Base-by-base conservation (phyloP, 2,797 vertebrate species). In the Helarctos malayanus region DNA sequence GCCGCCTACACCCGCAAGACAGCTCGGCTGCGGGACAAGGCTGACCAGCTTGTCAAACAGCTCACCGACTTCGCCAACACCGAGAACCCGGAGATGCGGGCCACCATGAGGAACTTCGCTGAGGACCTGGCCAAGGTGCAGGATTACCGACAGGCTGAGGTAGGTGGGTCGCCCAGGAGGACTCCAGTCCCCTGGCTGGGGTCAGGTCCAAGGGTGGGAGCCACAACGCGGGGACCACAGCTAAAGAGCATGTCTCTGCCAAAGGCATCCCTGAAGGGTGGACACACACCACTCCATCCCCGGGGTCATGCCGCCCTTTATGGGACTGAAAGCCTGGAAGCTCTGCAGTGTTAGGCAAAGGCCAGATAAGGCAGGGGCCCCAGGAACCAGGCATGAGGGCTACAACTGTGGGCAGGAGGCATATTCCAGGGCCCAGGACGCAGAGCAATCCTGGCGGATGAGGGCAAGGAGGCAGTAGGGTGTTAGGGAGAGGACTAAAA, bases 111-210 rank as follows among this genome's bases (percentile, higher is more conserved):
- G 87, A 98, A 97, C 97, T 98, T 99, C 27, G 99, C 99, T 0
- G 98, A 99, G 95, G 99, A 99, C 96, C 89, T 99, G 84, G 99
- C 99, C 97, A 99, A 99, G 93, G 98, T 99, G 52, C 99, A 99
- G 98, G 99, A 99, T 92, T 99, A 99, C 97, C 98, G 99, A 71
- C 99, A 99, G 97, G 99, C 99, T 0, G 98, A 99, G 99, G 99
- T 99, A 92, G 97, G 97, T 35, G 52, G 73, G 5, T 0, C 0
- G 2, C 45, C 59, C 0, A 0, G 2, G 83, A 9, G 25, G 65
- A 23, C 32, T 4, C 25, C 23, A 2, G 6, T 2, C 0, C 38
- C 63, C 63, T 1, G 0, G 27, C 16, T 4, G 5, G 8, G 56
- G 27, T 2, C 0, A 0, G 63, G 65, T 29, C 45, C 2, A 21